A percentile compares a stretch with the other conserved stretches of the same genome.
Evolutionary conservation across 2,113 vertebrate genomes (phyloP).

Genomic region (Percina caprodes): DNA sequence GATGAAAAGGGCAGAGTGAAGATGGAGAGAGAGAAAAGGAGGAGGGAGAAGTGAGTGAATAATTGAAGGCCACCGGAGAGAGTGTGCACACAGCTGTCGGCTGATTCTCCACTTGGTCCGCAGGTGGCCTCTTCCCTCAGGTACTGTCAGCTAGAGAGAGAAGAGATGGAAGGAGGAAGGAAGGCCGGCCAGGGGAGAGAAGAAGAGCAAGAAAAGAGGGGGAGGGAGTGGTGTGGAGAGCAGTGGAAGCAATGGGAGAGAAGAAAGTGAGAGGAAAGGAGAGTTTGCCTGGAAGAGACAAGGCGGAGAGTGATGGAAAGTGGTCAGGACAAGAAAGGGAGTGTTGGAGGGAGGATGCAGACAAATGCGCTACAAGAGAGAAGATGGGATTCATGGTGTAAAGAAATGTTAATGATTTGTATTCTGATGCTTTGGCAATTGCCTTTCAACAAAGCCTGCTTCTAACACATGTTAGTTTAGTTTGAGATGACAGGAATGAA

Average conservation of each 20-base stretch:
- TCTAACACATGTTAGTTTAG: constrained; percentile 56
- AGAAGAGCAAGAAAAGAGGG: neutral
- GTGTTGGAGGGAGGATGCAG: constrained; percentile 33
- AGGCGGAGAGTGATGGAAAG: constrained; percentile 45
- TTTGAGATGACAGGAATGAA: constrained; percentile 52
- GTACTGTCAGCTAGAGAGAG: constrained; percentile 71
- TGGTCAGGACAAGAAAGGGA: constrained; percentile 41
- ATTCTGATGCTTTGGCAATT: constrained; percentile 58
- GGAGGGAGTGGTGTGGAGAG: constrained; percentile 12
- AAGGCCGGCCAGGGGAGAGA: neutral
- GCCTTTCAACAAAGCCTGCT: constrained; percentile 40
- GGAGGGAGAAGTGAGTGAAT: constrained; percentile 72
- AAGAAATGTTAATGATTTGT: constrained; percentile 58
- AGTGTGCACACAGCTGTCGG: constrained; percentile 80
- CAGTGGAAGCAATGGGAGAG: constrained; percentile 31
- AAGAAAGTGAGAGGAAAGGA: constrained; percentile 35
- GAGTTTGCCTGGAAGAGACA: constrained; percentile 45
- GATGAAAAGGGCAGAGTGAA: constrained; percentile 75
- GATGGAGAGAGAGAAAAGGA: constrained; percentile 52
- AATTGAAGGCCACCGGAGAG: constrained; percentile 81
- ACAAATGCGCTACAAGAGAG: constrained; percentile 36
- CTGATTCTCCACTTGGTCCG: constrained; percentile 74
- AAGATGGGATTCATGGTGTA: constrained; percentile 49
- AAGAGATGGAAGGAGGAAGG: constrained; percentile 56
- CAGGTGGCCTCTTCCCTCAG: constrained; percentile 80